Evolutionary conservation across 1,140 invertebrate genomes (phyloP).

Genomic region (Lasioglossum albipes): DNA sequence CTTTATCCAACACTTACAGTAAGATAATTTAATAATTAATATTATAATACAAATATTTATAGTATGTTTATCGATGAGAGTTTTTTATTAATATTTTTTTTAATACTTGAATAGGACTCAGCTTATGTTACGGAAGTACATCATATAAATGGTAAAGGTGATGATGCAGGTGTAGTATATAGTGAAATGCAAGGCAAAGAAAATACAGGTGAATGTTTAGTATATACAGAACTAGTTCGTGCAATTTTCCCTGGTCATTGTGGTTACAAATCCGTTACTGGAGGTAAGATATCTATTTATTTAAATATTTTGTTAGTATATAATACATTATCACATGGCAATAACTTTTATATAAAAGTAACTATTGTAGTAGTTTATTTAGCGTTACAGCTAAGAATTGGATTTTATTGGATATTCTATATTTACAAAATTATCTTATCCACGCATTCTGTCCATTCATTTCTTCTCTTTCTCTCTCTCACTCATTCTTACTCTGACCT

Average conservation of each 20-base stretch:
- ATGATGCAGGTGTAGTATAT: slow-evolving; percentile 95
- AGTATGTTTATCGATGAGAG: background rate
- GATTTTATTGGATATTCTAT: no score
- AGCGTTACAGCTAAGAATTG: no score
- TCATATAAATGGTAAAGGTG: slow-evolving; percentile 92
- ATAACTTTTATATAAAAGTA: background rate
- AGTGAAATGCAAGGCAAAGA: slow-evolving; percentile 95
- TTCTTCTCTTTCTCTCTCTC: no score
- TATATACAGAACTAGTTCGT: slow-evolving; percentile 83
- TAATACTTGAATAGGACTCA: slow-evolving; percentile 81
- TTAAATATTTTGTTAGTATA: background rate
- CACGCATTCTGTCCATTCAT: no score
- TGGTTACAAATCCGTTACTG: slow-evolving; percentile 92
- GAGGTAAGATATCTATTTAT: slow-evolving; percentile 82
- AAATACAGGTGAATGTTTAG: slow-evolving; percentile 88
- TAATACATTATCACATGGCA: no score
- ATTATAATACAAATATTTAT: background rate
- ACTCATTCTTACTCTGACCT: no score
- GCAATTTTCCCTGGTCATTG: slow-evolving; percentile 89
- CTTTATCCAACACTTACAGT: slow-evolving; percentile 91
- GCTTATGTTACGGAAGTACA: slow-evolving; percentile 95
- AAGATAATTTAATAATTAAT: slow-evolving; percentile 33
- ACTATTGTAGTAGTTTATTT: background rate
- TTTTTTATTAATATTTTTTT: background rate
- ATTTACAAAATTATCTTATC: no score